These are phyloP conservation scores for Menura novaehollandiae DNA, from an alignment of 2,113 vertebrate species.

Conservation along the genomic window DNA sequence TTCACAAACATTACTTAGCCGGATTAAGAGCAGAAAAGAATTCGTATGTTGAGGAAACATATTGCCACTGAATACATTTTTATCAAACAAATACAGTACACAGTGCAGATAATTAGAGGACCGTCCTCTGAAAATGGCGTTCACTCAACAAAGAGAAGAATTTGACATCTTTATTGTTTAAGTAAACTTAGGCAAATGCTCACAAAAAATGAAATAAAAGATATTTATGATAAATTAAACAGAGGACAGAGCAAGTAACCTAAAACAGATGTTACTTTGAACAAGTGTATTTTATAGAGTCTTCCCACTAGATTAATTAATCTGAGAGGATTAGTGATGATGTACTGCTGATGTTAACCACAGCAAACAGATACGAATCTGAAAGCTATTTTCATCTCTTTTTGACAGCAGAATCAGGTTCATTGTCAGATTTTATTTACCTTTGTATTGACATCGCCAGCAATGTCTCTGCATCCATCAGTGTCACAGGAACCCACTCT, in stretches of 20 bases:
- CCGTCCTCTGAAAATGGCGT: not conserved
- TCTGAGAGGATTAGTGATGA: not conserved
- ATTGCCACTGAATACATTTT: not conserved
- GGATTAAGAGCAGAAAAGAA: not conserved
- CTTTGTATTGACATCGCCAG: not conserved
- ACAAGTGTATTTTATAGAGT: conserved; percentile 28
- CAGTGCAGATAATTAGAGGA: not conserved
- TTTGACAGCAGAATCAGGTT: conserved; percentile 42
- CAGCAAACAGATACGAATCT: not conserved
- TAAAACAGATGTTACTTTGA: conserved; percentile 50
- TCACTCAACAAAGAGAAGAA: not conserved
- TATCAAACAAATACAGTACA: not conserved
- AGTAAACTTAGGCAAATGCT: not conserved
- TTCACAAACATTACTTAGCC: not conserved
- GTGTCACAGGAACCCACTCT: not conserved
- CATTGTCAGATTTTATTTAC: conserved; percentile 23
- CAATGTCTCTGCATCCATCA: not conserved
- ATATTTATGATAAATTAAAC: not conserved
- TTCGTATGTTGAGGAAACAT: not conserved
- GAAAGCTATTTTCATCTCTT: not conserved
- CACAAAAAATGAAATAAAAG: not conserved
- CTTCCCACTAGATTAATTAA: conserved; percentile 63
- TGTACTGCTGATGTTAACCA: not conserved
- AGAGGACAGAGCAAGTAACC: not conserved
- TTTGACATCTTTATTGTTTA: not conserved